These are phyloP conservation scores for Fukomys damarensis DNA, from an alignment of 2,113 vertebrate species.

Conservation along the genomic window DNA sequence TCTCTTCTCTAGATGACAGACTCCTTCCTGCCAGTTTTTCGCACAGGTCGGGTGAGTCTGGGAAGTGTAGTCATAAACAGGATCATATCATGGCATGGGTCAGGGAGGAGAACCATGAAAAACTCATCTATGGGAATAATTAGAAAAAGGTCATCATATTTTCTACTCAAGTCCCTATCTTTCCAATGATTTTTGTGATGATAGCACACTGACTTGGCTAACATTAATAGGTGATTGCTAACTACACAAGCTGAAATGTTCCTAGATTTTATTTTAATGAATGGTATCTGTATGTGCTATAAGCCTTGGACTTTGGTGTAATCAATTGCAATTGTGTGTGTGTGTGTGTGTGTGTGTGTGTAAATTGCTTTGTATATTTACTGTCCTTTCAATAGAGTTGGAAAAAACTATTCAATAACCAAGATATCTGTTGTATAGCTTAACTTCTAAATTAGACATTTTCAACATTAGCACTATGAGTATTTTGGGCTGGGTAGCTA, in stretches of 20 bases:
- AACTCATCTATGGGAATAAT: not conserved
- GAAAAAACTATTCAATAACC: not conserved
- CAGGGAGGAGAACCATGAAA: not conserved
- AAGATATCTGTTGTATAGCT: not conserved
- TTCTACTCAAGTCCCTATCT: not conserved
- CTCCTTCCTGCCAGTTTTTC: not conserved
- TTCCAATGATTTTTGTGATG: not conserved
- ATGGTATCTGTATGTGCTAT: not conserved
- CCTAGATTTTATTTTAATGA: constrained; percentile 20
- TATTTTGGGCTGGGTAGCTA: not conserved
- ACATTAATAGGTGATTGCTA: not conserved
- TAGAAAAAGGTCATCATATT: not conserved
- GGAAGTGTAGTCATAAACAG: not conserved
- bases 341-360: not conserved
- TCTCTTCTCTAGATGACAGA: not conserved
- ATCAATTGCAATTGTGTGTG: not conserved
- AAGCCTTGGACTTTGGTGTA: not conserved
- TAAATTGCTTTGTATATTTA: not conserved
- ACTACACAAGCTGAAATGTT: not conserved
- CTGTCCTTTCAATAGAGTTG: not conserved
- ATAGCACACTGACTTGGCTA: not conserved
- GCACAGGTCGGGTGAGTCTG: not conserved
- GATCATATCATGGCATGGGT: not conserved
- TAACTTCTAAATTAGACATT: not conserved
- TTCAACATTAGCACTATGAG: not conserved